Evolutionary conservation across 2,888 invertebrate genomes (phyloP), one percentile per base, ranked within the genome.

Genomic region (Phaedon cochleariae): DNA sequence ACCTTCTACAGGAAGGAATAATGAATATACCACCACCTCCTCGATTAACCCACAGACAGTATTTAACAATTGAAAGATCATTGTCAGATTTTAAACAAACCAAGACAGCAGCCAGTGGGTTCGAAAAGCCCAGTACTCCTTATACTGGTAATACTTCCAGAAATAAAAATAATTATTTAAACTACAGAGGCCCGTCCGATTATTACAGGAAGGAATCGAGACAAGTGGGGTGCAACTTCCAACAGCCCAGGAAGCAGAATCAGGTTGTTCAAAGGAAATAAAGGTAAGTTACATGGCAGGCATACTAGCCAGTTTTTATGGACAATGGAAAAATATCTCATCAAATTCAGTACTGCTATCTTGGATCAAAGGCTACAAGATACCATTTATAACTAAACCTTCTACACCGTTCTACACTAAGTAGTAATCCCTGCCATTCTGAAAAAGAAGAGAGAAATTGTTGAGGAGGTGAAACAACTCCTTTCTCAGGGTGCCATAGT

Each of bases 401-500:
- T 52, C n/a, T 15, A 1, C 3, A 18, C 26, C 51, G 26, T 22
- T 52, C n/a, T 15, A 1, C 3, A 18, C 26, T 26, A n/a, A 17
- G 18, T 52, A 26, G 9, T 26, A 22, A 26, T 22, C 10, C 31
- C 4, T 9, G 10, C 31, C 12, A 52, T 26, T n/a, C 22, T 29
- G 18, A 26, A 52, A 26, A 21, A 10, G 21, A 49, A 49, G 26
- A 26, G 7, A 26, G 51, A 52, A 3, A 29, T 52, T 22, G 22
- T 49, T n/a, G 18, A 22, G 9, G 49, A 49, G 22, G 49, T 49
- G 17, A 21, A 21, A 12, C 49, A 49, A 22, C 49, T 49, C 22
- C 20, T 49, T 21, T 12, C 20, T 12, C 18, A 29, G 15, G 51
- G 65, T 10, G 60, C 58, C 2, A 54, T 69, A 22, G 53, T n/a